phyloP scores from a whole-genome alignment of 2,797 vertebrate species.

The Euphonia xanthogaster region DNA sequence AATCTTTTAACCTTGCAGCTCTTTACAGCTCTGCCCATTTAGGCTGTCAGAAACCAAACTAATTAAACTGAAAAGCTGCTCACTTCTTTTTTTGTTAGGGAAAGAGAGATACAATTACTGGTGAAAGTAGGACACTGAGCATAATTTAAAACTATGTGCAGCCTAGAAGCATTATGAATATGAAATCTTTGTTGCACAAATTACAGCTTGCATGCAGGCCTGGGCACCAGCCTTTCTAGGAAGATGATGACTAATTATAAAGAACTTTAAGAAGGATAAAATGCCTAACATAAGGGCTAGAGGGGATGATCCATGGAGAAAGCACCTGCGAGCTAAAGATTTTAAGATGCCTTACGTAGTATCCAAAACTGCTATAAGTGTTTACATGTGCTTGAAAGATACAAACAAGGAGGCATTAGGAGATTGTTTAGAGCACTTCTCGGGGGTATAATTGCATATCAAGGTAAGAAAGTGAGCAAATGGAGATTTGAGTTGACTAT shows the following conservation, averaged over 20 bases:
- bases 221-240: neutral
- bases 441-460: constrained; percentile 29
- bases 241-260: constrained; percentile 1
- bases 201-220: neutral
- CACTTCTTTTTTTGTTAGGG: neutral
- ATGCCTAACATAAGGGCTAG: neutral
- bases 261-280: constrained; percentile 1
- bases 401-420: neutral
- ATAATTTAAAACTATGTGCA: constrained; percentile 5
- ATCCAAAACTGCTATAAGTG: neutral
- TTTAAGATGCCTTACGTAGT: neutral
- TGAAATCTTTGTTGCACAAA: constrained; percentile 17
- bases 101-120: neutral
- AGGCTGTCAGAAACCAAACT: constrained; percentile 28
- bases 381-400: constrained; percentile 1
- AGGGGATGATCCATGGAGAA: neutral
- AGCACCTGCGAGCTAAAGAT: neutral
- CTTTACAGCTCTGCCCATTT: neutral
- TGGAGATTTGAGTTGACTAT: constrained; percentile 41
- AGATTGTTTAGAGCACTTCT: constrained; percentile 1
- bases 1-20: constrained; percentile 34
- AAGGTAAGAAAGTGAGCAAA: constrained; percentile 51
- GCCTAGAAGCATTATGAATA: neutral
- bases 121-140: constrained; percentile 15
- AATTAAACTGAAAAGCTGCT: constrained; percentile 46